Conservation (phyloP, 2,113 vertebrate species). For the Chaetops frenatus region DNA sequence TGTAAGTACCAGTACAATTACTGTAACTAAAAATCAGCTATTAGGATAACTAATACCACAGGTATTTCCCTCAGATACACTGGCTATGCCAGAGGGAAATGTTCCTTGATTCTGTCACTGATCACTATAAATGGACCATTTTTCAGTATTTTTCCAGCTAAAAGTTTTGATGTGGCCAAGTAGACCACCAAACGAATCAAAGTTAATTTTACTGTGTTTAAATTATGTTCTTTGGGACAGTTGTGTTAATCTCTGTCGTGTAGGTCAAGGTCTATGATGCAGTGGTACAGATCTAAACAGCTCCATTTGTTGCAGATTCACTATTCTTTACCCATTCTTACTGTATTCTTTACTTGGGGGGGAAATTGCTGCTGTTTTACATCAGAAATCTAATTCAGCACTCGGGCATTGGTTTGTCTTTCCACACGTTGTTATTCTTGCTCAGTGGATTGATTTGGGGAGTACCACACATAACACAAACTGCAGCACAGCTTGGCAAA, state of each 20-base stretch:
- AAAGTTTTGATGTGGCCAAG: background rate
- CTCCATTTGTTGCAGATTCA: background rate
- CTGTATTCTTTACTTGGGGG: background rate
- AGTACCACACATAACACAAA: background rate
- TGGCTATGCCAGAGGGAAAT: background rate
- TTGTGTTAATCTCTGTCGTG: background rate
- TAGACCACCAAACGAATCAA: background rate
- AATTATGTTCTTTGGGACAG: background rate
- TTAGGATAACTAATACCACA: background rate
- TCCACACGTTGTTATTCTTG: background rate
- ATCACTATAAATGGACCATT: background rate
- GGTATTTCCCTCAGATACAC: background rate
- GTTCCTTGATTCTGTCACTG: background rate
- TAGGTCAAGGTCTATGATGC: background rate
- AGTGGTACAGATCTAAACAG: background rate
- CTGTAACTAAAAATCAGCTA: background rate
- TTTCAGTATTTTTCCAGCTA: background rate
- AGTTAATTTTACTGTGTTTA: background rate
- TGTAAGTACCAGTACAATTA: conserved; percentile 72
- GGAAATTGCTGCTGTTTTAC: background rate
- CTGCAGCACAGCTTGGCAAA: background rate
- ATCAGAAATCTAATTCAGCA: background rate
- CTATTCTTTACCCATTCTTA: background rate
- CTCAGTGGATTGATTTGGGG: background rate
- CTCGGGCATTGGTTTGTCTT: background rate